Evolutionary conservation across 2,888 invertebrate genomes (phyloP).

Genomic region (Nephrotoma flavescens): DNA sequence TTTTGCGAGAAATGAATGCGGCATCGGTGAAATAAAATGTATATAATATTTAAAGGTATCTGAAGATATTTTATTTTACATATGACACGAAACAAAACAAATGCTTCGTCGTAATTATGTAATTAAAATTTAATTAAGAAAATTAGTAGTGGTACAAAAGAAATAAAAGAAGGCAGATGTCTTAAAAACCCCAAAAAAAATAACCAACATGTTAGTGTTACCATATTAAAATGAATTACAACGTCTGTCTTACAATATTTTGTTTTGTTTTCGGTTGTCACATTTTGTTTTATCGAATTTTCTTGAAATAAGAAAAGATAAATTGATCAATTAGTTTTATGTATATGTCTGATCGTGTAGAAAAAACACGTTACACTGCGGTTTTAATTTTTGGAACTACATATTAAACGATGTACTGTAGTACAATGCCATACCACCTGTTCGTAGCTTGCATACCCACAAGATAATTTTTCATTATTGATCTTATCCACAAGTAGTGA

Average conservation of each 20-base stretch:
- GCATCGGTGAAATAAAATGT: too few relatives aligned
- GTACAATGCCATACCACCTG: background rate
- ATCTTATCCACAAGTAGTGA: too few relatives aligned
- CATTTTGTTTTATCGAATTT: background rate
- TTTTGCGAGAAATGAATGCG: too few relatives aligned
- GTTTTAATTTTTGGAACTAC: background rate
- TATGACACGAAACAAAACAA: background rate
- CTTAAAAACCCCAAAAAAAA: background rate
- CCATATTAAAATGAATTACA: background rate
- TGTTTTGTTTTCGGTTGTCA: background rate
- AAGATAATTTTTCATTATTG: background rate
- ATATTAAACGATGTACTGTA: background rate
- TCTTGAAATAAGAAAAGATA: background rate
- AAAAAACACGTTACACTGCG: background rate
- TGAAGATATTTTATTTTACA: background rate
- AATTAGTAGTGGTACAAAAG: background rate
- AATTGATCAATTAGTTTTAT: background rate
- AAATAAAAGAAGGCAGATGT: background rate
- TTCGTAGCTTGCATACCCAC: background rate
- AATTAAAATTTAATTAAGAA: background rate
- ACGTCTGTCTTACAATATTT: background rate
- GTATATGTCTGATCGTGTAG: background rate
- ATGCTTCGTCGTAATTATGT: background rate
- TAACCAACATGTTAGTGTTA: background rate
- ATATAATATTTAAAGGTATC: background rate